Base-by-base conservation (phyloP, 2,797 vertebrate species). In the Atherinosoma microstoma region DNA sequence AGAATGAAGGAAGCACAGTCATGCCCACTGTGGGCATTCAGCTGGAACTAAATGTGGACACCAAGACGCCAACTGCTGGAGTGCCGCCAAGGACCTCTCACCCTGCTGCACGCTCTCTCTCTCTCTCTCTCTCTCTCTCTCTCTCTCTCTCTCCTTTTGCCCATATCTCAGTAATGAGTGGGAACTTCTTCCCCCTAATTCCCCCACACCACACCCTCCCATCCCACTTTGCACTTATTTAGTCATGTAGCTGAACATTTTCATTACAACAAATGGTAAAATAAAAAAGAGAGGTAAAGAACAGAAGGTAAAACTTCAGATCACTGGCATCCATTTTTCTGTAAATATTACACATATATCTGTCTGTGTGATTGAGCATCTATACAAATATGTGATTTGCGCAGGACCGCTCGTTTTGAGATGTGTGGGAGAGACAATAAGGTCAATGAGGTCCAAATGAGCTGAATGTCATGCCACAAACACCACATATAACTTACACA, bases 41-140 rank as follows among this genome's bases (percentile, higher is more conserved):
- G 85, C 92, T 95, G 94, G 93, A 95, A 94, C 95, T 94, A 95
- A 94, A 92, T 74, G 87, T 89, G 91, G 92, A 93, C 84, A 93
- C 93, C 75, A 75, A 86, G 92, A 92, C 89, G 78, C 90, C 61
- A 77, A 84, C 82, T 82, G 62, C 60, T 83, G 95, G 95, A 95
- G 81, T 78, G 68, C 89, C 81, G 90, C 96, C 95, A 96, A 95
- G 91, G 90, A 92, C 77, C 86, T 85, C 79, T 90, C 86, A 88
- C 87, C 91, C 87, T 80, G 84, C 89, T 91, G 90, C 75, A 91
- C 72, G 85, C 65, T 85, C 84, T 75, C 73, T 87, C 65, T 87
- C 82, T 77, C 77, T 69, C 80, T 70, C 67, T 81, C 57, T n/a
- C n/a, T n/a, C n/a, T n/a, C n/a, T n/a, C 65, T 85, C 84, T 75